phyloP scores from a whole-genome alignment of 2,888 invertebrate genomes.

The Nymphalis c-album region DNA sequence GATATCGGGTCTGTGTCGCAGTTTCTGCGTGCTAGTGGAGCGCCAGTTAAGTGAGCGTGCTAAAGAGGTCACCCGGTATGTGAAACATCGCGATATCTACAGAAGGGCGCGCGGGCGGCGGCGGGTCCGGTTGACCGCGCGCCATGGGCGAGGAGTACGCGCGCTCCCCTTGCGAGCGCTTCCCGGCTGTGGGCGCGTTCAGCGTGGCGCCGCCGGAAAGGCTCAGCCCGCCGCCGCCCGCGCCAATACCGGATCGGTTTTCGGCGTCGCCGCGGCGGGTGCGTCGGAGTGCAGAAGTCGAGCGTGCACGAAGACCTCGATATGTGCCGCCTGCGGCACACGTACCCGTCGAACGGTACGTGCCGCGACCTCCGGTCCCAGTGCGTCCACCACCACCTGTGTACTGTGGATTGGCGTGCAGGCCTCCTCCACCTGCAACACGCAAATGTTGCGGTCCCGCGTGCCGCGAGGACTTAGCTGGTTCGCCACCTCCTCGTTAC shows the following conservation, averaged over 20 bases:
- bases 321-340: conserved; percentile 86
- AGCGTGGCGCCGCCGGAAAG: conserved; percentile 85
- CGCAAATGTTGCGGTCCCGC: conserved; percentile 76
- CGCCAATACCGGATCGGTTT: conserved; percentile 82
- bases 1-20: conserved; percentile 72
- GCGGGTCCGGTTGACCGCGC: conserved; percentile 76
- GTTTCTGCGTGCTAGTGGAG: conserved; percentile 63
- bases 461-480: conserved; percentile 71
- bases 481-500: conserved; percentile 75
- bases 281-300: conserved; percentile 85
- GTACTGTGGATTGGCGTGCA: conserved; percentile 79
- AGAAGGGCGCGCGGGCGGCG: conserved; percentile 76
- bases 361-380: conserved; percentile 82
- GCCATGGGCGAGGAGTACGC: conserved; percentile 80
- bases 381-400: conserved; percentile 76
- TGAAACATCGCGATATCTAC: conserved; percentile 68
- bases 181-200: conserved; percentile 80
- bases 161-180: conserved; percentile 80
- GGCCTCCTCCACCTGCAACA: conserved; percentile 65
- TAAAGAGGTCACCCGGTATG: conserved; percentile 71
- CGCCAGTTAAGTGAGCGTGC: conserved; percentile 67
- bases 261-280: conserved; percentile 82
- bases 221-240: conserved; percentile 83
- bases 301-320: conserved; percentile 83
- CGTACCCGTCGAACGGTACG: conserved; percentile 87